phyloP scores from a whole-genome alignment of 2,797 vertebrate genomes.

The Huso huso region DNA sequence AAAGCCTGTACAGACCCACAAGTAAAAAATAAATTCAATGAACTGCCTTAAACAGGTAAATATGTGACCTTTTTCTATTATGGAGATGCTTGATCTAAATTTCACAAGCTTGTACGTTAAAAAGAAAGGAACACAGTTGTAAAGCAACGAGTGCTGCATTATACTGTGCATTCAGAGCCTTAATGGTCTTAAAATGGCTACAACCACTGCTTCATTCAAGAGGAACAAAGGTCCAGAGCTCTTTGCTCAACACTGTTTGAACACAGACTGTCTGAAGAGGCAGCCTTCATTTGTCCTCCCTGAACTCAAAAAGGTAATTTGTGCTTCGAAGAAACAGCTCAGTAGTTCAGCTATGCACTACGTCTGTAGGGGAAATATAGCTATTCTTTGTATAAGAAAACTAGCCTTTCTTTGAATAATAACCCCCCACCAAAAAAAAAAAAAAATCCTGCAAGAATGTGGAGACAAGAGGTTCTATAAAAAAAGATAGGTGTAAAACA shows the following conservation, averaged over 20 bases:
- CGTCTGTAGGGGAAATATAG: constrained; percentile 45
- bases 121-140: constrained; percentile 65
- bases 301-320: constrained; percentile 62
- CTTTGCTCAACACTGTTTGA: constrained; percentile 59
- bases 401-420: constrained; percentile 23
- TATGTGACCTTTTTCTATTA: constrained; percentile 65
- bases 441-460: constrained; percentile 59
- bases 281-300: constrained; percentile 60
- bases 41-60: constrained; percentile 57
- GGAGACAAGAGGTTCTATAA: constrained; percentile 75
- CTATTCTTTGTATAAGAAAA: constrained; percentile 44
- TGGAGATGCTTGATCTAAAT: constrained; percentile 69
- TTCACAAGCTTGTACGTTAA: constrained; percentile 66
- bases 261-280: constrained; percentile 62
- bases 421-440: constrained; percentile 36
- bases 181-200: constrained; percentile 86
- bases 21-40: constrained; percentile 61
- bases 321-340: constrained; percentile 52
- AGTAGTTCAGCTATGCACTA: constrained; percentile 33
- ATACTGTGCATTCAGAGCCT: constrained; percentile 65
- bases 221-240: constrained; percentile 64
- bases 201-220: constrained; percentile 70
- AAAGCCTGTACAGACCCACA: constrained; percentile 9
- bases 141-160: constrained; percentile 64
- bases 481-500: constrained; percentile 99